Evolutionary conservation across 2,113 vertebrate genomes (phyloP).

Genomic region (Paramormyrops kingsleyae): DNA sequence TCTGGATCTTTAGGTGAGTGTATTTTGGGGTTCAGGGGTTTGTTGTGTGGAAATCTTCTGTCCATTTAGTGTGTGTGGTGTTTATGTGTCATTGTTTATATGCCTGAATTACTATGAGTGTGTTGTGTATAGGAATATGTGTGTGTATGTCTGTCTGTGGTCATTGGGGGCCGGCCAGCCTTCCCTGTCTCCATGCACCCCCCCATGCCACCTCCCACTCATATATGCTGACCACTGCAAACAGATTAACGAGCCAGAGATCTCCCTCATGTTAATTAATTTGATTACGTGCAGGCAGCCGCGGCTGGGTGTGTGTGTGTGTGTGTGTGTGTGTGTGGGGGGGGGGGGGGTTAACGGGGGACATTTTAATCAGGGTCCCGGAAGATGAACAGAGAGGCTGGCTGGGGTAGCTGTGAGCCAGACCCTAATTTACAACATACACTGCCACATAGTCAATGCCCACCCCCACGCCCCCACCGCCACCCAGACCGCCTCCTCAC

Average conservation of each 20-base stretch:
- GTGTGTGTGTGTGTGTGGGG: no score
- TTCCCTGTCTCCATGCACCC: not conserved
- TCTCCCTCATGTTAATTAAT: conserved; percentile 43
- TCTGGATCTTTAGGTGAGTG: not conserved
- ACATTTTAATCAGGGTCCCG: conserved; percentile 50
- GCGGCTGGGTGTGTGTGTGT: not conserved
- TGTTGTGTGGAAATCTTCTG: not conserved
- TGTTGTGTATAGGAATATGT: not conserved
- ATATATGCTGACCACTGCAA: conserved; percentile 21
- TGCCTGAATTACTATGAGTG: not conserved
- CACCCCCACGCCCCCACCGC: conserved; percentile 19
- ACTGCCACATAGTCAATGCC: conserved; percentile 55
- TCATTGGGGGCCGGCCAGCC: not conserved
- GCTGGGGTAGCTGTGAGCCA: conserved; percentile 35
- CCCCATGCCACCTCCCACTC: not conserved
- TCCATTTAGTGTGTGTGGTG: not conserved
- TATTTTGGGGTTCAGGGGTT: not conserved
- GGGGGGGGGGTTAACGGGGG: conserved; percentile 39
- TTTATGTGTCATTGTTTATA: not conserved
- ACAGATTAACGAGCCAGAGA: conserved; percentile 32
- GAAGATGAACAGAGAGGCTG: conserved; percentile 40
- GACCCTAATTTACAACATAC: conserved; percentile 44
- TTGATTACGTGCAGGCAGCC: conserved; percentile 39
- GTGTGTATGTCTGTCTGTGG: not conserved
- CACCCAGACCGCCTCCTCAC: not conserved